phyloP scores from a whole-genome alignment of 2,888 invertebrate genomes.

The Clusia tigrina region DNA sequence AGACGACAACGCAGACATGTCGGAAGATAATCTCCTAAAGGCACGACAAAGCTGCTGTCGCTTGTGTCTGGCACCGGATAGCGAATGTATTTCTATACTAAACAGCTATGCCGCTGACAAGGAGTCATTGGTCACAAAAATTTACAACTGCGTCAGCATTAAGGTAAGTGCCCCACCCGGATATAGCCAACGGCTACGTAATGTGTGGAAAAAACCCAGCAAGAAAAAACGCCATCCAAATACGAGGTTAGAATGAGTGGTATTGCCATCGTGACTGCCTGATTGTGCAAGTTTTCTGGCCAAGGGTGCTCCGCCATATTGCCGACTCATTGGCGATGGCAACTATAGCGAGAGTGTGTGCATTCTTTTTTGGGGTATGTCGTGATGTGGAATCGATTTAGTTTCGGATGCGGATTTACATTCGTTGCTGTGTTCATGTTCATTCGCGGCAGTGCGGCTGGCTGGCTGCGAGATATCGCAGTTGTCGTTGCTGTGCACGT shows the following conservation, averaged over 20 bases:
- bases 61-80: constrained; percentile 63
- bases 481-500: constrained; percentile 19
- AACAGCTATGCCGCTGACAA: constrained; percentile 65
- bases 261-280: constrained; percentile 30
- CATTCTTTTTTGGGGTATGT: neutral
- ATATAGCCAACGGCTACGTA: neutral
- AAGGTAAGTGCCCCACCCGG: constrained; percentile 52
- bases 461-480: neutral
- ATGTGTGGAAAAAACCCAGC: constrained; percentile 4
- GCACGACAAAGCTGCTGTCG: constrained; percentile 63
- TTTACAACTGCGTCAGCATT: constrained; percentile 63
- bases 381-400: constrained; percentile 31
- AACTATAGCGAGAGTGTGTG: constrained; percentile 47
- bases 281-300: constrained; percentile 31
- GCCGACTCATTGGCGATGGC: constrained; percentile 43
- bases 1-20: constrained; percentile 29
- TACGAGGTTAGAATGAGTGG: constrained; percentile 4
- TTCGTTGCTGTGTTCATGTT: neutral
- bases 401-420: constrained; percentile 22
- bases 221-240: constrained; percentile 1
- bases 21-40: constrained; percentile 42
- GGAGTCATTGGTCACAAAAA: constrained; percentile 63
- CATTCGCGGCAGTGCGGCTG: constrained; percentile 1
- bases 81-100: constrained; percentile 65
- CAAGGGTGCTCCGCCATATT: constrained; percentile 36